Conservation (phyloP, 1,140 invertebrate genomes). For the Antheraea mylitta region DNA sequence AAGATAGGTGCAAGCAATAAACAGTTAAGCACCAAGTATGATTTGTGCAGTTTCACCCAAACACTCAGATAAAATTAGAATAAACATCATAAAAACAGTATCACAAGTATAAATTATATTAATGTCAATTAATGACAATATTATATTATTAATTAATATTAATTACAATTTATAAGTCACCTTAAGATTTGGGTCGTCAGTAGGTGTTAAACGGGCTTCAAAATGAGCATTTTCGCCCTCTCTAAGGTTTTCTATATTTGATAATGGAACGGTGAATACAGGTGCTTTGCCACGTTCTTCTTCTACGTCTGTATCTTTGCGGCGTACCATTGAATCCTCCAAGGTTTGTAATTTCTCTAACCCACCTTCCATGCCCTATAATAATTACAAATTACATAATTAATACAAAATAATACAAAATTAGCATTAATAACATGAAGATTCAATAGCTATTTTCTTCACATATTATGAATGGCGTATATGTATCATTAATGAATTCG, state of each 20-base stretch:
- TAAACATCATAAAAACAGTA: too few relatives aligned
- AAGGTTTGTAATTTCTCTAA: constrained; percentile 95
- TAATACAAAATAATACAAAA: neutral
- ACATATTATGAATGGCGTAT: too few relatives aligned
- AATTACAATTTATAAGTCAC: constrained; percentile 57
- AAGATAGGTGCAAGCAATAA: too few relatives aligned
- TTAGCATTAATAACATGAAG: too few relatives aligned
- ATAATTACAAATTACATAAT: constrained; percentile 35
- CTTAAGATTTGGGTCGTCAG: constrained; percentile 96
- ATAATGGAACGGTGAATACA: constrained; percentile 93
- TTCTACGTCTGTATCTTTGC: constrained; percentile 83
- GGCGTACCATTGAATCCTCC: constrained; percentile 91
- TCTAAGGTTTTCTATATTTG: constrained; percentile 90
- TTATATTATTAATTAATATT: too few relatives aligned
- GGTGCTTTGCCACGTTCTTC: constrained; percentile 91
- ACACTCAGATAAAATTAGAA: too few relatives aligned
- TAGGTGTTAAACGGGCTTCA: constrained; percentile 94
- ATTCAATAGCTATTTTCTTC: too few relatives aligned
- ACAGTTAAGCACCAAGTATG: too few relatives aligned
- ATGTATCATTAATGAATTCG: too few relatives aligned
- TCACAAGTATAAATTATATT: too few relatives aligned
- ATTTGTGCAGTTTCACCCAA: too few relatives aligned
- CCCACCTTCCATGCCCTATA: constrained; percentile 94
- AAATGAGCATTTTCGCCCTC: constrained; percentile 97
- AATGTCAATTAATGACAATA: too few relatives aligned